Evolutionary conservation across 2,797 vertebrate genomes (phyloP), one percentile per base, ranked within the genome.

Genomic region (Cheirogaleus major): DNA sequence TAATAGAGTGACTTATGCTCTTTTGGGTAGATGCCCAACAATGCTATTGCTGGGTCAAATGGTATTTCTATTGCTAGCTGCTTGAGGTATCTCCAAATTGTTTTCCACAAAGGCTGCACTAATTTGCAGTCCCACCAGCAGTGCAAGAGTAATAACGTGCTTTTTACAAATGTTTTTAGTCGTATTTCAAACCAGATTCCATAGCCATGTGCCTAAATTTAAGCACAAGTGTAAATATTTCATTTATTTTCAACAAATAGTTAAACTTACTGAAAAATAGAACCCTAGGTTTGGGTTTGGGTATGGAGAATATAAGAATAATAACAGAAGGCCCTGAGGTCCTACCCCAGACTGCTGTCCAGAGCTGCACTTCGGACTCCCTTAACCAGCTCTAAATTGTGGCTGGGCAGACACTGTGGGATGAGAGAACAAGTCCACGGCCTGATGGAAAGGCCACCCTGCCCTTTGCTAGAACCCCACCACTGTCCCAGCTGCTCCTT

Each of bases 241-340:
- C n/a, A 75, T 83, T 96, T 85, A 91, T 91, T 90, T 82, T 96
- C 70, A 97, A 88, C 22, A 79, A 75, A 80, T 65, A 85, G 27
- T 84, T 95, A 45, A 78, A 69, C 59, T 90, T 90, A 69, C 81
- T 78, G 13, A 82, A 96, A 87, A 72, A 79, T 63, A 48, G 30
- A 79, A 20, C 45, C 17, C 22, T 72, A 67, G 35, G 10, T 45
- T 94, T 85, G 41, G 65, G 15, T 9, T 18, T 79, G 13, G 14
- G 73, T 9, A 13, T 63, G 8, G 8, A 7, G 5, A 78, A 65
- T 85, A 30, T 75, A 93, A 91, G 35, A 65, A 76, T n/a, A 79
- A 83, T 7, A 75, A 43, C 43, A 75, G 38, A 86, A 86, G 9
- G 2, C 20, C 30, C 70, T 65, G 32, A 38, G 12, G 11, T 67